phyloP scores from a whole-genome alignment of 2,113 vertebrate genomes.

The Melanerpes aurifrons region DNA sequence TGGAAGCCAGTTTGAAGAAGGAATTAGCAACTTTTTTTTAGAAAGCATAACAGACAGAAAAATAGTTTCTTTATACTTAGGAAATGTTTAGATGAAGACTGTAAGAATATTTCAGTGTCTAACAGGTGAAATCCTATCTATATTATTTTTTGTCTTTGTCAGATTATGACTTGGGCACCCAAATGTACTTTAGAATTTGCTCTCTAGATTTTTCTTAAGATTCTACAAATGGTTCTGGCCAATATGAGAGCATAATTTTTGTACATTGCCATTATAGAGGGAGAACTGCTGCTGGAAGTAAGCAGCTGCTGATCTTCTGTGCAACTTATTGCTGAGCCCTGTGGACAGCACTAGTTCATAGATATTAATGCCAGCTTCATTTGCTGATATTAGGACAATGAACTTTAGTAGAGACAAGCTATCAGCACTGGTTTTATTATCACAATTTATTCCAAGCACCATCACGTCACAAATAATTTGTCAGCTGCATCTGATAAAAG shows the following conservation, averaged over 20 bases:
- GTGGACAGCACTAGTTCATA: neutral
- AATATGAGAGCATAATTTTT: neutral
- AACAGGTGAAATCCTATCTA: neutral
- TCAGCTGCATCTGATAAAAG: neutral
- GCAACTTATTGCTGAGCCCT: neutral
- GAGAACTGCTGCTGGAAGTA: neutral
- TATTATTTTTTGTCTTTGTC: neutral
- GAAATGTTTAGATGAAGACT: neutral
- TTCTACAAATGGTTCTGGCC: neutral
- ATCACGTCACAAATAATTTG: neutral
- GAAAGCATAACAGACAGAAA: neutral
- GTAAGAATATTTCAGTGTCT: neutral
- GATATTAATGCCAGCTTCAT: neutral
- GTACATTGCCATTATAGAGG: neutral
- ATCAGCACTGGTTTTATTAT: neutral
- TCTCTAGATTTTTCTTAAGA: neutral
- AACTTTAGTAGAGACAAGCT: neutral
- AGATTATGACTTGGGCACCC: neutral
- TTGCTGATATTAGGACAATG: neutral
- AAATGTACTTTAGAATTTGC: neutral
- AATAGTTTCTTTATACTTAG: neutral
- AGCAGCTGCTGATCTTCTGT: neutral
- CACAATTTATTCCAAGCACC: neutral
- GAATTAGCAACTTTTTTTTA: neutral
- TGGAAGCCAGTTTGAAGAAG: accelerated